These are phyloP conservation scores for Coremacera marginata DNA, from an alignment of 2,888 invertebrate species.

Conservation along the genomic window DNA sequence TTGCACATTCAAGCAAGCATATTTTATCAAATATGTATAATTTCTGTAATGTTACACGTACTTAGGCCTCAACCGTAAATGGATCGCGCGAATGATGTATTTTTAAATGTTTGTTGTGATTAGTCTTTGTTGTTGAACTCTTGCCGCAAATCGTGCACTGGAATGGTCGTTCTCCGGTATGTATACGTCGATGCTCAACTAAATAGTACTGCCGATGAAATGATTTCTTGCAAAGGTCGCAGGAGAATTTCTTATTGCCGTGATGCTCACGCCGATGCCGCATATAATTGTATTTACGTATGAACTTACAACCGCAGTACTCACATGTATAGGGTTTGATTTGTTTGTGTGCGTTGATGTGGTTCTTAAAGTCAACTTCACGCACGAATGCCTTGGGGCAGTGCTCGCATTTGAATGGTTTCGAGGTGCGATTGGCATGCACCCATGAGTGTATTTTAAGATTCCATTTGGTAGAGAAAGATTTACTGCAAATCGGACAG, in stretches of 20 bases:
- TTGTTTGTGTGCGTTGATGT: constrained; percentile 88
- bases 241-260: constrained; percentile 81
- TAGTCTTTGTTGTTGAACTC: constrained; percentile 89
- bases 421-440: constrained; percentile 84
- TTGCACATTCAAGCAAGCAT: too few species aligned
- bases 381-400: constrained; percentile 89
- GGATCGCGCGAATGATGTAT: constrained; percentile 91
- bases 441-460: constrained; percentile 91
- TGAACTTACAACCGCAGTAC: constrained; percentile 90
- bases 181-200: constrained; percentile 88
- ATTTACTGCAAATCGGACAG: constrained; percentile 86
- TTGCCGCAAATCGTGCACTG: constrained; percentile 91
- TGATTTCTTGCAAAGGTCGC: constrained; percentile 82
- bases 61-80: constrained; percentile 80
- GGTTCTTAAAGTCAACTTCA: constrained; percentile 83
- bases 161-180: constrained; percentile 83
- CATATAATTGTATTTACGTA: constrained; percentile 88
- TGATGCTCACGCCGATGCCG: constrained; percentile 89
- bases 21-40: too few species aligned
- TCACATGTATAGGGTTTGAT: constrained; percentile 88
- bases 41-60: background rate
- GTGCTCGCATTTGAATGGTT: constrained; percentile 86
- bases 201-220: constrained; percentile 90
- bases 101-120: constrained; percentile 90
- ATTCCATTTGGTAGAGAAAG: constrained; percentile 92